A percentile compares a stretch with the other conserved stretches of the same genome.
These are phyloP conservation scores for Homarus americanus DNA, from an alignment of 1,140 invertebrate species.

Conservation along the genomic window DNA sequence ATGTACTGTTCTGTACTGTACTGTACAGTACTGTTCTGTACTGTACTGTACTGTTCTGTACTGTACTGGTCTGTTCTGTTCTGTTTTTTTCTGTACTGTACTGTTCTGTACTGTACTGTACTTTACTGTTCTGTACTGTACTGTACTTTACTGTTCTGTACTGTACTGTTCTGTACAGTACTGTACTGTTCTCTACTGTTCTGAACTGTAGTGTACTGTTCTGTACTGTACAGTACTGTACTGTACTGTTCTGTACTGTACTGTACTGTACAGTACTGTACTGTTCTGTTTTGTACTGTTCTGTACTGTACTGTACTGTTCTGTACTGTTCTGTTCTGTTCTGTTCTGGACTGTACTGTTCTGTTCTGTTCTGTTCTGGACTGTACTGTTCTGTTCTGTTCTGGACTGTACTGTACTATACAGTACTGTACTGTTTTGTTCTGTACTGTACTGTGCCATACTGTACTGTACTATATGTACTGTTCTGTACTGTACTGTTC, in stretches of 20 bases:
- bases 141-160: too few relatives aligned
- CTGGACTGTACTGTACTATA: constrained; percentile 63
- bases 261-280: constrained; percentile 74
- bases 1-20: constrained; percentile 73
- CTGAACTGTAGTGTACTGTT: constrained; percentile 66
- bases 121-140: too few relatives aligned
- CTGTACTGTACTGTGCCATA: constrained; percentile 67
- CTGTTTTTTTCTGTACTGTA: constrained; percentile 61
- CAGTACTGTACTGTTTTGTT: constrained; percentile 65
- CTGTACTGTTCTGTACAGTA: constrained; percentile 75
- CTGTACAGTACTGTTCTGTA: constrained; percentile 62
- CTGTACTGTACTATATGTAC: too few relatives aligned
- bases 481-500: too few relatives aligned
- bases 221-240: constrained; percentile 65
- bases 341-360: constrained; percentile 71
- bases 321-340: constrained; percentile 67
- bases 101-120: constrained; percentile 73
- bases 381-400: constrained; percentile 73
- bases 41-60: constrained; percentile 72
- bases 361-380: constrained; percentile 73
- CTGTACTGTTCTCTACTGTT: constrained; percentile 72
- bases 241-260: constrained; percentile 65
- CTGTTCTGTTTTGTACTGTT: constrained; percentile 57
- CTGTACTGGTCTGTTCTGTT: constrained; percentile 70
- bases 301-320: constrained; percentile 70